Conservation (phyloP, 2,888 invertebrate genomes). For the Chrysotoxum bicinctum region DNA sequence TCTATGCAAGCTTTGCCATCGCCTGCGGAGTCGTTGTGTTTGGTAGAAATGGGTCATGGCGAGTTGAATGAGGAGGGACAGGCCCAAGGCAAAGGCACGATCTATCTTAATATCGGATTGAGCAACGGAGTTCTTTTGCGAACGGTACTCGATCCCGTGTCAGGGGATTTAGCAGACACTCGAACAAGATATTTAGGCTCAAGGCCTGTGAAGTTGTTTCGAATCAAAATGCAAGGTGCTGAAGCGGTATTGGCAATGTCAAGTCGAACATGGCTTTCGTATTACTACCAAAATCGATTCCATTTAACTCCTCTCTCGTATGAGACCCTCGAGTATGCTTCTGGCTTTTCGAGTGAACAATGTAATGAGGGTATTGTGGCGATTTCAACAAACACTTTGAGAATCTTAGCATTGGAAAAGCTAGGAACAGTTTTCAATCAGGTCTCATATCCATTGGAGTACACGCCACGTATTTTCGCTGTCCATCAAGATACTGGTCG, state of each 20-base stretch:
- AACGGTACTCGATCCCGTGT: conserved; percentile 96
- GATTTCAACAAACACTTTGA: conserved; percentile 97
- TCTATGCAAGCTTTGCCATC: conserved; percentile 98
- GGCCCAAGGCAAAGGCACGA: conserved; percentile 84
- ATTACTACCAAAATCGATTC: conserved; percentile 98
- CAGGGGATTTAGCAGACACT: conserved; percentile 98
- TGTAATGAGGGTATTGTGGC: conserved; percentile 99
- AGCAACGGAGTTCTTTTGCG: conserved; percentile 97
- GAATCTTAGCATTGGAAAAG: conserved; percentile 98
- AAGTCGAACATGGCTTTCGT: conserved; percentile 98
- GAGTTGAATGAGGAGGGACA: conserved; percentile 83
- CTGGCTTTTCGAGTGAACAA: conserved; percentile 97
- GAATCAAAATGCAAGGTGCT: conserved; percentile 96
- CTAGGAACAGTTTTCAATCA: conserved; percentile 99
- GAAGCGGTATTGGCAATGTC: conserved; percentile 99
- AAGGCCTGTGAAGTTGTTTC: conserved; percentile 96
- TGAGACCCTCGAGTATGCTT: conserved; percentile 97
- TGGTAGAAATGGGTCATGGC: conserved; percentile 94
- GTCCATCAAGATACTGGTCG: conserved; percentile 95
- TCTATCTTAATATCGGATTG: conserved; percentile 97
- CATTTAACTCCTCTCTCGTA: conserved; percentile 98
- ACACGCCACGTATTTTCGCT: conserved; percentile 97
- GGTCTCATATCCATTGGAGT: conserved; percentile 94
- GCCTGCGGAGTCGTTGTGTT: conserved; percentile 97
- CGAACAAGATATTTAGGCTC: conserved; percentile 98